Evolutionary conservation across 2,888 invertebrate species (phyloP), one percentile per base, ranked within the genome.

Genomic region (Netelia inedita): DNA sequence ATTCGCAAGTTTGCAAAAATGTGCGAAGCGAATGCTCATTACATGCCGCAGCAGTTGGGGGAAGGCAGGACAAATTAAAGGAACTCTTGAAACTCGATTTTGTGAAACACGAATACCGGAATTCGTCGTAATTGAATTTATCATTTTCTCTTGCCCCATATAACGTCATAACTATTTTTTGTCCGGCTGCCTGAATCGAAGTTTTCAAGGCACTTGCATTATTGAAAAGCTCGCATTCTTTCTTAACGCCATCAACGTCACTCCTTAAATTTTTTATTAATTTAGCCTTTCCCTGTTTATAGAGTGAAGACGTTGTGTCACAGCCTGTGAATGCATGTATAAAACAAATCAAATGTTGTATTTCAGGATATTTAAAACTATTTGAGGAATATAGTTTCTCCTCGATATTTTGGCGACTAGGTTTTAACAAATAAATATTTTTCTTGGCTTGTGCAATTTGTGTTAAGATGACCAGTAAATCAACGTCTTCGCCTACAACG

Each of bases 11-110:
- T 74, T 74, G 73, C 59, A 74, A 61, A 63, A 28, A 74, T 5
- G 63, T 63, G 63, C 73, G 61, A 63, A 74, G 73, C 9, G 73
- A 74, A 28, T 74, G 73, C 28, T 74, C 73, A 50, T 74, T 63
- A 50, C 46, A 46, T 28, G 61, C 61, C 16, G 46, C 73, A 74
- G 11, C 61, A 63, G 73, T 74, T 61, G 73, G 63, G 1, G 73
- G 65, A 65, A 75, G 75, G 53, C 19, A 65, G 23, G 53, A 65
- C 21, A 66, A 75, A 65, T 75, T 75, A n/a, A 75, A 75, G 0
- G 75, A 41, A 10, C 41, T 75, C 21, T 66, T 75, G 28, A 75
- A 41, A 21, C 41, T 66, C 8, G 75, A 75, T 16, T 66, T 66
- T 21, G 65, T 75, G 9, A 75, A 75, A 19, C 63, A 74, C 0